Percentiles rank a stretch among this genome's conserved stretches.
These are phyloP conservation scores for Mermis nigrescens DNA, from an alignment of 2,888 invertebrate genomes.

Conservation along the genomic window DNA sequence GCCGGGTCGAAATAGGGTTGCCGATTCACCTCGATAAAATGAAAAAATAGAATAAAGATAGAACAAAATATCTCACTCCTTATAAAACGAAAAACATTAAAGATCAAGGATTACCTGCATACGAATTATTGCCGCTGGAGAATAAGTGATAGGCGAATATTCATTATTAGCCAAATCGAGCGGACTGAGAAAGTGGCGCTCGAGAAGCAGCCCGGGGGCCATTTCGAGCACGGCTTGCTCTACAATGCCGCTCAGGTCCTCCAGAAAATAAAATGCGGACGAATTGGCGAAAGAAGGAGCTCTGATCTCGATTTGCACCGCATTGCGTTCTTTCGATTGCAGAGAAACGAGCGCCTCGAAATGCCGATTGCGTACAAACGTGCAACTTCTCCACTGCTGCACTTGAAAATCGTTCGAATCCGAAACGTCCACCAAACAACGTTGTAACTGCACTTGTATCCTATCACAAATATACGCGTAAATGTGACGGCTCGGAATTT, in stretches of 20 bases:
- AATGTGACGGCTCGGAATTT: no score
- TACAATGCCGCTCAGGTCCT: conserved; percentile 46
- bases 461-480: no score
- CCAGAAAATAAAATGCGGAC: conserved; percentile 46
- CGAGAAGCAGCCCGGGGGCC: conserved; percentile 48
- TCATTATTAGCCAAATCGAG: conserved; percentile 36
- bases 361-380: conserved; percentile 48
- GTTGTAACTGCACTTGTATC: conserved; percentile 42
- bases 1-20: no score
- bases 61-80: no score
- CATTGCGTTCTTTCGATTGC: conserved; percentile 37
- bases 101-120: conserved; percentile 35
- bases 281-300: conserved; percentile 32
- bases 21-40: no score
- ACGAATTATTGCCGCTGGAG: conserved; percentile 34
- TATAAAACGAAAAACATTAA: conserved; percentile 29
- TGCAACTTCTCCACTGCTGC: conserved; percentile 44
- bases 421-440: conserved; percentile 38
- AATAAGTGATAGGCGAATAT: conserved; percentile 5
- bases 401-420: conserved; percentile 45
- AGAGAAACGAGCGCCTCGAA: conserved; percentile 50
- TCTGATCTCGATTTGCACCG: conserved; percentile 34
- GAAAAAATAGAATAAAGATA: no score
- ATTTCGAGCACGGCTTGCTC: conserved; percentile 46
- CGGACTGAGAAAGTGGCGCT: conserved; percentile 47